Percentiles rank a stretch among this genome's conserved stretches.
Conservation (phyloP, 2,113 vertebrate genomes). For the Sceloporus undulatus region DNA sequence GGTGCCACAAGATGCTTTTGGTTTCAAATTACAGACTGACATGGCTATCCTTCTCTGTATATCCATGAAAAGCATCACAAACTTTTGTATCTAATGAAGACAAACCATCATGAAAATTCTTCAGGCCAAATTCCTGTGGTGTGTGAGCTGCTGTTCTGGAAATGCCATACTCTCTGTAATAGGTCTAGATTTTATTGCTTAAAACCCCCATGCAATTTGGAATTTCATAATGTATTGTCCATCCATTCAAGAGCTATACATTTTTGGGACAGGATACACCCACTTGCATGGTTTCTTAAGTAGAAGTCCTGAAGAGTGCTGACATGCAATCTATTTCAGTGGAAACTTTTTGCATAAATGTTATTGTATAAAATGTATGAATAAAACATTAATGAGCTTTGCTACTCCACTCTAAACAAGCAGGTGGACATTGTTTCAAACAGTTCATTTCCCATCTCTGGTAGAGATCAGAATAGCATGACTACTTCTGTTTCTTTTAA, state of each 20-base stretch:
- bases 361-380: conserved; percentile 58
- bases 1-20: not conserved
- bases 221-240: conserved; percentile 62
- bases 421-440: conserved; percentile 37
- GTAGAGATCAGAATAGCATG: conserved; percentile 18
- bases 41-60: conserved; percentile 15
- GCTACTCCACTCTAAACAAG: conserved; percentile 41
- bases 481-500: not conserved
- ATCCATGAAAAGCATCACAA: conserved; percentile 48
- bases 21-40: not conserved
- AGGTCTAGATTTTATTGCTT: conserved; percentile 60
- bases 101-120: conserved; percentile 41
- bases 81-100: conserved; percentile 9
- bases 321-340: conserved; percentile 64
- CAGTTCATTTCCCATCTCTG: conserved; percentile 48
- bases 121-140: conserved; percentile 38
- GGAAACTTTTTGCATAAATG: conserved; percentile 63
- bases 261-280: conserved; percentile 66
- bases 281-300: conserved; percentile 55
- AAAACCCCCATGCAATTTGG: conserved; percentile 50
- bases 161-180: conserved; percentile 40
- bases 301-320: conserved; percentile 56
- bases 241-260: conserved; percentile 44
- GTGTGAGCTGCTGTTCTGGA: conserved; percentile 36
- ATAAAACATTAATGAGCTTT: conserved; percentile 62